Conservation (phyloP, 2,888 invertebrate genomes). For the Eupsilia transversa region DNA sequence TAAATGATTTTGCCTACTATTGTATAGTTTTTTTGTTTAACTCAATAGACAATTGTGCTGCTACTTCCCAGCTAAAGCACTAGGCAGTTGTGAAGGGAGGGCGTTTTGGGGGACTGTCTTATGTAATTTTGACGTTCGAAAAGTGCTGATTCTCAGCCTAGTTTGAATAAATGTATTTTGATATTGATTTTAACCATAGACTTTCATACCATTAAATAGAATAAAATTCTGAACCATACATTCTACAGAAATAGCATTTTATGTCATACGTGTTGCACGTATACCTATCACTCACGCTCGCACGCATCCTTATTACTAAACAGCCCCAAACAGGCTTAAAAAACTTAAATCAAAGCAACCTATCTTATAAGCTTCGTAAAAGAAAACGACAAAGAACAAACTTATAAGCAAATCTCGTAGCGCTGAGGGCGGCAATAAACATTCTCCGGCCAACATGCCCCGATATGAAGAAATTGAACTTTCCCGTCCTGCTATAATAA, state of each 20-base stretch:
- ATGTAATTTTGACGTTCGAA: no score
- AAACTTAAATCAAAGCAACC: constrained; percentile 47
- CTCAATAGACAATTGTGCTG: no score
- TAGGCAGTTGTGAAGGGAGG: no score
- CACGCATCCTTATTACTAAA: constrained; percentile 26
- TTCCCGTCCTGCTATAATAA: constrained; percentile 60
- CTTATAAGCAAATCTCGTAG: constrained; percentile 53
- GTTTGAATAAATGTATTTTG: no score
- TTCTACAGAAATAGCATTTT: background rate
- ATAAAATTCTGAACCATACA: background rate
- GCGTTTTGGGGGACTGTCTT: no score
- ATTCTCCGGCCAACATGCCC: constrained; percentile 47
- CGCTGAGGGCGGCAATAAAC: constrained; percentile 51
- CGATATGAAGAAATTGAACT: constrained; percentile 64
- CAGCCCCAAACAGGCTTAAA: constrained; percentile 24
- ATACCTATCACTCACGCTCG: background rate
- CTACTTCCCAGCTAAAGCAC: no score
- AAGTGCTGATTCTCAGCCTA: no score
- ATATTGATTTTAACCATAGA: no score
- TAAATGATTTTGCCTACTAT: no score
- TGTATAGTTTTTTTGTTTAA: no score
- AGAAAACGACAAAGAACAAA: constrained; percentile 42
- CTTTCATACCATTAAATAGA: no score
- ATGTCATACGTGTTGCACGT: background rate
- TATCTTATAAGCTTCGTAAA: constrained; percentile 15